Base-by-base conservation (phyloP, 2,888 invertebrate genomes). In the Melinopterus prodromus region DNA sequence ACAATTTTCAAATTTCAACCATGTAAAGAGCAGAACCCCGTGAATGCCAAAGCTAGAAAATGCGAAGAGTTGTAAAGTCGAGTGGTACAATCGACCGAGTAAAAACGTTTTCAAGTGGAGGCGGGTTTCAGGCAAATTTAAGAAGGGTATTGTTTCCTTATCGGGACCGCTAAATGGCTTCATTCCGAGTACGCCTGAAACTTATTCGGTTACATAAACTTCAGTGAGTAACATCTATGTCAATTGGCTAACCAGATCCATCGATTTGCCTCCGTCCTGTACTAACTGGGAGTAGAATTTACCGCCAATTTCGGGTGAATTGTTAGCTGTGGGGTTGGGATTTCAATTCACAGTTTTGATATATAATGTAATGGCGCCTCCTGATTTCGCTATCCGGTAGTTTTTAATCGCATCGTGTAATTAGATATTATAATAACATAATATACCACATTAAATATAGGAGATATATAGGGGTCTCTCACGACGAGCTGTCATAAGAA, bases 131-230 rank as follows among this genome's bases (percentile, higher is more conserved):
- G 9, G 53, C 53, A 53, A 53, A 53, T 53, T 53, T 53, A 53
- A 53, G 53, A 53, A 53, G 53, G 53, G 53, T 53, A 53, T 53
- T 53, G 53, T 53, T 53, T 12, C 53, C 53, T 53, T 53, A 53
- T 53, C 53, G 53, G 53, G 1, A 53, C 9, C 53, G 53, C 12
- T 53, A 38, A 38, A 53, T 53, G 53, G 53, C 53, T 53, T 53
- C 53, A 53, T 53, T 53, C 53, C 53, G 53, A 53, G 53, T 9
- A 53, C 53, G 53, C 53, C 9, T 6, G 12, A 53, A 53, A 53
- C 53, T 53, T 53, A 53, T 53, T 53, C 53, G 53, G 53, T 53
- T 53, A 53, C 53, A 53, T 53, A 53, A 53, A 53, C 53, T 53
- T 53, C 53, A 53, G 53, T 53, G 53, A 53, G 53, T 53, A 53